These are phyloP conservation scores for Sebastes goodei DNA, from an alignment of 2,797 vertebrate genomes.

Conservation along the genomic window DNA sequence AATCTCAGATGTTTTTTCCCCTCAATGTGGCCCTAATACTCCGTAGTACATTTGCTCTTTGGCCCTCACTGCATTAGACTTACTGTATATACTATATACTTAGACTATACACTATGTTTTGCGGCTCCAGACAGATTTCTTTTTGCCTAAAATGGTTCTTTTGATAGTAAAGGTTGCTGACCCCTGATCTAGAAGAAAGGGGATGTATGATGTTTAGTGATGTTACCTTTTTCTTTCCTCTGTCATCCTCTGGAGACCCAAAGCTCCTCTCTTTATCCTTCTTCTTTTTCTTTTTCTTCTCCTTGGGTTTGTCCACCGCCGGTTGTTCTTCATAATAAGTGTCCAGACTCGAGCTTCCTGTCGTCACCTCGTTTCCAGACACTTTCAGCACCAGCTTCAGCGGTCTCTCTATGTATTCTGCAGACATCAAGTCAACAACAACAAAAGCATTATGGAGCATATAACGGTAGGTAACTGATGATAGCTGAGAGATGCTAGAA, in stretches of 20 bases:
- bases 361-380: constrained; percentile 94
- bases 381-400: constrained; percentile 97
- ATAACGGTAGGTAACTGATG: neutral
- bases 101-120: too few relatives aligned
- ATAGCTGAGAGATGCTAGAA: neutral
- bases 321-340: constrained; percentile 88
- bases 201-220: too few relatives aligned
- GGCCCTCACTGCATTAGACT: too few relatives aligned
- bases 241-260: constrained; percentile 86
- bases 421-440: neutral
- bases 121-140: too few relatives aligned
- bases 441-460: neutral
- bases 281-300: constrained; percentile 97
- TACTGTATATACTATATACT: too few relatives aligned
- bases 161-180: too few relatives aligned
- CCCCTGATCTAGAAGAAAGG: too few relatives aligned
- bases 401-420: constrained; percentile 92
- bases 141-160: too few relatives aligned
- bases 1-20: too few relatives aligned
- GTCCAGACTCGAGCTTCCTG: constrained; percentile 89
- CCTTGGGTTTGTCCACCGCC: constrained; percentile 92
- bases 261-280: constrained; percentile 89
- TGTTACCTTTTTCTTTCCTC: constrained; percentile 88
- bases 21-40: neutral
- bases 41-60: too few relatives aligned